Percentiles rank a stretch among this genome's conserved stretches.
Evolutionary conservation across 2,113 vertebrate genomes (phyloP).

Genomic region (Sander vitreus): DNA sequence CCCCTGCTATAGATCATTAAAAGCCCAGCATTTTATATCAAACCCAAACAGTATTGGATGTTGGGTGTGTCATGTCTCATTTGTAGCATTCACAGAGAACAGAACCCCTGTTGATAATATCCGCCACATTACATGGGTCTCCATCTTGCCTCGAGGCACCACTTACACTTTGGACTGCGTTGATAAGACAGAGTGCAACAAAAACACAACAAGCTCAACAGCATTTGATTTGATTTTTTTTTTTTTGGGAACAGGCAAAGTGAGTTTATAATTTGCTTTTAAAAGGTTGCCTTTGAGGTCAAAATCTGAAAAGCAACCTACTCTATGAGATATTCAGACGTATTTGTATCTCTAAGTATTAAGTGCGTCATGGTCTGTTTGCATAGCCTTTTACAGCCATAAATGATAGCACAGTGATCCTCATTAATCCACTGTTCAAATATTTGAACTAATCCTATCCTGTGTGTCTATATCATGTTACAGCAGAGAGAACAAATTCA

Average conservation of each 20-base stretch:
- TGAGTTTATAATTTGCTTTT: background rate
- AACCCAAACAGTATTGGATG: background rate
- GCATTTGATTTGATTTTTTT: background rate
- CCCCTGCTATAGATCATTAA: too few relatives aligned
- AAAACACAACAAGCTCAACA: slow-evolving; percentile 25
- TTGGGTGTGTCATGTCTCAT: background rate
- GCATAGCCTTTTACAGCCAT: background rate
- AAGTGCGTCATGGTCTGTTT: background rate
- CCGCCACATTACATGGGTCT: background rate
- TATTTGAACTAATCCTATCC: background rate
- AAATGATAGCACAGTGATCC: background rate
- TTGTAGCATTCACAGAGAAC: background rate
- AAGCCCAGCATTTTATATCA: background rate
- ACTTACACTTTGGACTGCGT: slow-evolving; percentile 53
- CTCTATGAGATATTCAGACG: background rate
- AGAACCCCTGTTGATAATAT: background rate
- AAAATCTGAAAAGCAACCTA: background rate
- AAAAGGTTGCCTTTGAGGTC: background rate
- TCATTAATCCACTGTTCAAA: background rate
- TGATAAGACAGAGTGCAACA: slow-evolving; percentile 53
- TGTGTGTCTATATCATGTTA: background rate
- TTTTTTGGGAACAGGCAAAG: background rate
- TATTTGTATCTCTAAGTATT: background rate
- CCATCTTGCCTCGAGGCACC: background rate
- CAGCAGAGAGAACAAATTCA: background rate